These are phyloP conservation scores for Cosmopolites sordidus DNA, from an alignment of 2,888 invertebrate genomes.

Conservation along the genomic window DNA sequence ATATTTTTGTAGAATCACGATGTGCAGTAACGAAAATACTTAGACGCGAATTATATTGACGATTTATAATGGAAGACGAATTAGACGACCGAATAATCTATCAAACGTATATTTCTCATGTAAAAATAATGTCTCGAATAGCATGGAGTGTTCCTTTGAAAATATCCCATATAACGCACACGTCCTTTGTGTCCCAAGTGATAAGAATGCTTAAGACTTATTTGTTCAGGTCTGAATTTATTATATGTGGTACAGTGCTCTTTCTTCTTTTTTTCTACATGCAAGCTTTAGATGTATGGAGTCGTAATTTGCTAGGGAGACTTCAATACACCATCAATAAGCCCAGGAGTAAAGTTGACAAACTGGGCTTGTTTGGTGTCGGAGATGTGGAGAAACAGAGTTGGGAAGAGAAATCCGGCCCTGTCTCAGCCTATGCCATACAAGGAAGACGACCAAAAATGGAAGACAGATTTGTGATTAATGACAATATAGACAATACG, in stretches of 20 bases:
- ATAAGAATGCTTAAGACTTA: conserved; percentile 73
- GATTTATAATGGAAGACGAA: conserved; percentile 78
- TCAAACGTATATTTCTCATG: conserved; percentile 81
- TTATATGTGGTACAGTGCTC: conserved; percentile 66
- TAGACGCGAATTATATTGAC: conserved; percentile 14
- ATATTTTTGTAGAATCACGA: conserved; percentile 26
- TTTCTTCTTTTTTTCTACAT: conserved; percentile 73
- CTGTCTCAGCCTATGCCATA: conserved; percentile 83
- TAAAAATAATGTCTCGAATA: conserved; percentile 78
- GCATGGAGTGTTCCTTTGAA: conserved; percentile 75
- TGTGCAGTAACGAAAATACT: conserved; percentile 23
- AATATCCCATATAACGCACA: conserved; percentile 44
- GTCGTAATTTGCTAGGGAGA: conserved; percentile 62
- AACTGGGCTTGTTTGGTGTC: conserved; percentile 55
- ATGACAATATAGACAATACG: conserved; percentile 79
- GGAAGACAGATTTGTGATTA: conserved; percentile 91
- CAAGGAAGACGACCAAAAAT: conserved; percentile 86
- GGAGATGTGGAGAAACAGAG: conserved; percentile 53
- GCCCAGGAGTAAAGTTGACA: conserved; percentile 55
- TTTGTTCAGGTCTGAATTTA: conserved; percentile 74
- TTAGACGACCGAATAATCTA: conserved; percentile 83
- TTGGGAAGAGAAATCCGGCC: conserved; percentile 74
- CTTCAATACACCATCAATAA: conserved; percentile 64
- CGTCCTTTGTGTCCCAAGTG: conserved; percentile 38
- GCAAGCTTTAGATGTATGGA: conserved; percentile 80